Percentiles rank a stretch among this genome's conserved stretches.
Evolutionary conservation across 2,888 invertebrate genomes (phyloP).

Genomic region (Hedya salicella): DNA sequence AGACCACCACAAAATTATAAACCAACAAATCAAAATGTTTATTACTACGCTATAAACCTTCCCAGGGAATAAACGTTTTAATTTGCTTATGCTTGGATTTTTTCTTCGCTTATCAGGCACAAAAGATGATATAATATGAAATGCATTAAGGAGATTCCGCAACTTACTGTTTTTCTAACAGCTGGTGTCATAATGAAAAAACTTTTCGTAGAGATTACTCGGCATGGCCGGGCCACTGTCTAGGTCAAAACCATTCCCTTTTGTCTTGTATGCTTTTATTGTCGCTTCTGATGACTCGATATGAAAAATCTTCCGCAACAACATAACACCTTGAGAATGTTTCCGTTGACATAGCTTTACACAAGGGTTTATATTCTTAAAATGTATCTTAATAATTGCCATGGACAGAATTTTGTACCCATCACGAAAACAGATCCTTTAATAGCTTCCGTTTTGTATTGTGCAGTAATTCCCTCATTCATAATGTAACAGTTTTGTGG

Average conservation of each 20-base stretch:
- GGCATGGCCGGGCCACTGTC: conserved; percentile 19
- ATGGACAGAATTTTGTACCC: conserved; percentile 15
- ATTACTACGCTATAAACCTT: conserved; percentile 35
- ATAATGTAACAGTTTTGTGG: conserved; percentile 20
- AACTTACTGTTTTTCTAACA: conserved; percentile 32
- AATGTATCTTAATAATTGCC: conserved; percentile 31
- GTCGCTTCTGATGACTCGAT: not conserved
- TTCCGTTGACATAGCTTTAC: no score
- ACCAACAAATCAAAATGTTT: conserved; percentile 37
- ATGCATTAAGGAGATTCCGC: conserved; percentile 25
- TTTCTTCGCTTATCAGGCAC: conserved; percentile 27
- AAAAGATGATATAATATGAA: conserved; percentile 22
- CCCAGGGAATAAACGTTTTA: conserved; percentile 13
- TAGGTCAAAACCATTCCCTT: conserved; percentile 28
- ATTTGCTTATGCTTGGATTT: conserved; percentile 17
- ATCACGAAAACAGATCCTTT: conserved; percentile 24
- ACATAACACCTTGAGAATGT: not conserved
- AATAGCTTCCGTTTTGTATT: conserved; percentile 6
- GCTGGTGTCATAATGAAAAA: conserved; percentile 41
- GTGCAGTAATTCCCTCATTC: conserved; percentile 15
- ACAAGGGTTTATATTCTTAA: conserved; percentile 1
- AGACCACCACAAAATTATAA: conserved; percentile 36
- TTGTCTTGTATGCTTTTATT: not conserved
- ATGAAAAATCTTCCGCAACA: conserved; percentile 13
- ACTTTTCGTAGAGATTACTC: conserved; percentile 32